Percentiles rank a stretch among this genome's conserved stretches.
Evolutionary conservation across 1,140 invertebrate species (phyloP).

Genomic region (Rhagoletis zephyria): DNA sequence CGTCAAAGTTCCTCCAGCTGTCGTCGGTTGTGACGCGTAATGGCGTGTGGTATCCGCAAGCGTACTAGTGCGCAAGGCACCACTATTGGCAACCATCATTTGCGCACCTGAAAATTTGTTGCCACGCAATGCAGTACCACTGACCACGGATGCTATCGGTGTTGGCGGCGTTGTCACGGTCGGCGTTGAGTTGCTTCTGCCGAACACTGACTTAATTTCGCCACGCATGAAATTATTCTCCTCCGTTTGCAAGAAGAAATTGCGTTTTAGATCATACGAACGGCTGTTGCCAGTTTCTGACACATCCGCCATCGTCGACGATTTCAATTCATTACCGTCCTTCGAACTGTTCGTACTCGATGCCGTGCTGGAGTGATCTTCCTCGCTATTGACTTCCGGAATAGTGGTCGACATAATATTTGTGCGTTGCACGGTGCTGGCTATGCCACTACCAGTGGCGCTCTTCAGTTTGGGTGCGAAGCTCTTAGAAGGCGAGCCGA

Average conservation of each 20-base stretch:
- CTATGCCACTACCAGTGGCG: constrained; percentile 78
- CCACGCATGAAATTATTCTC: constrained; percentile 73
- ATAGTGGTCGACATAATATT: constrained; percentile 89
- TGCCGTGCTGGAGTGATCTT: constrained; percentile 75
- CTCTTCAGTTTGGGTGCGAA: constrained; percentile 79
- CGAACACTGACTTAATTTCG: constrained; percentile 66
- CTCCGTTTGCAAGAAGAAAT: constrained; percentile 72
- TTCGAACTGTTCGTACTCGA: constrained; percentile 60
- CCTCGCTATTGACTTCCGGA: constrained; percentile 85
- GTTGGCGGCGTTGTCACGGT: background rate
- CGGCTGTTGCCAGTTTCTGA: constrained; percentile 26
- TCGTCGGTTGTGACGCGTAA: background rate
- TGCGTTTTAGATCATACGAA: constrained; percentile 68
- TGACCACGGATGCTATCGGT: background rate
- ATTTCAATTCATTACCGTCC: constrained; percentile 57
- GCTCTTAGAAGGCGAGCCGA: constrained; percentile 75
- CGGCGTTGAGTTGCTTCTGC: background rate
- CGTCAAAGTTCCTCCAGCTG: background rate
- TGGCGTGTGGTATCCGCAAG: background rate
- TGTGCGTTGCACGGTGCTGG: constrained; percentile 78
- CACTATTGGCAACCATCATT: background rate
- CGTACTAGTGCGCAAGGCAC: background rate
- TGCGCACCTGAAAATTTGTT: constrained; percentile 62
- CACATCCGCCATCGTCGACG: constrained; percentile 54
- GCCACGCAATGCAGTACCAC: constrained; percentile 53